Evolutionary conservation across 2,113 vertebrate species (phyloP).

Genomic region (Silurus asotus): DNA sequence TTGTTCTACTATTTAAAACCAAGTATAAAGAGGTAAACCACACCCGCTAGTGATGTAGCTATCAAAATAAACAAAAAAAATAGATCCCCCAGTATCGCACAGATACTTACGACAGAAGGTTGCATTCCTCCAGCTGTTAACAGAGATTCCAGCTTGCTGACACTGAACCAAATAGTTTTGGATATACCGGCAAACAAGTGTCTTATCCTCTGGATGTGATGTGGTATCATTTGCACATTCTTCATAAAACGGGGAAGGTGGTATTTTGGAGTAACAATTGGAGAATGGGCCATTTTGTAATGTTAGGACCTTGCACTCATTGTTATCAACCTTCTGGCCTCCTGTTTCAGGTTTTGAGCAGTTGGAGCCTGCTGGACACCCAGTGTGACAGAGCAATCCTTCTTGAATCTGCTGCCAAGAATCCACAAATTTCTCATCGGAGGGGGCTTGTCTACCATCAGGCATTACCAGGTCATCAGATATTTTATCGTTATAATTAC

Average conservation of each 20-base stretch:
- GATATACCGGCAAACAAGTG: slow-evolving; percentile 65
- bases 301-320: slow-evolving; percentile 56
- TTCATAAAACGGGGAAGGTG: slow-evolving; percentile 46
- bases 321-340: not conserved
- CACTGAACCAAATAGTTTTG: slow-evolving; percentile 70
- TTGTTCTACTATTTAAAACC: not conserved
- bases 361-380: slow-evolving; percentile 14
- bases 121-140: slow-evolving; percentile 67
- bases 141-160: slow-evolving; percentile 52
- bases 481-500: slow-evolving; percentile 60
- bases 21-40: not conserved
- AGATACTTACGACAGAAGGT: slow-evolving; percentile 74
- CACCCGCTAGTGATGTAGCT: not conserved
- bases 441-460: not conserved
- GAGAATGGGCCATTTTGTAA: slow-evolving; percentile 54
- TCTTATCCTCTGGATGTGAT: not conserved
- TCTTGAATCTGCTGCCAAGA: slow-evolving; percentile 53
- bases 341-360: slow-evolving; percentile 35
- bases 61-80: not conserved
- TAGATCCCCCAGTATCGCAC: too few species aligned
- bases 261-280: slow-evolving; percentile 52
- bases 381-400: slow-evolving; percentile 38
- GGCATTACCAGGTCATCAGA: slow-evolving; percentile 61
- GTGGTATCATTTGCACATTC: slow-evolving; percentile 55
- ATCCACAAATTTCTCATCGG: slow-evolving; percentile 24